Evolutionary conservation across 2,888 invertebrate genomes (phyloP), one percentile per base, ranked within the genome.

Genomic region (Agrilus cyanescens): DNA sequence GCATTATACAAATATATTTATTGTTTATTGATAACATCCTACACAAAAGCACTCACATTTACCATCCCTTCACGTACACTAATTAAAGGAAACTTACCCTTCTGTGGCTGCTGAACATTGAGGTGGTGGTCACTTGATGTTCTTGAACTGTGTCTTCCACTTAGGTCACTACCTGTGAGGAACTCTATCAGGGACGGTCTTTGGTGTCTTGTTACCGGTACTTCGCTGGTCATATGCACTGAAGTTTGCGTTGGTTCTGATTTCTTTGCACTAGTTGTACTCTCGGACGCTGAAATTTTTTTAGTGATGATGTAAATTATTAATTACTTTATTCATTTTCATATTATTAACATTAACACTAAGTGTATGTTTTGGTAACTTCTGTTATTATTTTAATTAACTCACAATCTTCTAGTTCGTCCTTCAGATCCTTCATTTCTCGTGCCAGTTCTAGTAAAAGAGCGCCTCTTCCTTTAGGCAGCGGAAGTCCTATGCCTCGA

Each of bases 391-490:
- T 4, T 10, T 10, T 25, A 25, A 25, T 33, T 20, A 42, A 58
- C 59, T 56, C 71, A 66, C 80, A 70, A 61, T 81, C 75, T 67
- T 88, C 87, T 40, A 93, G 74, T 57, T 93, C 87, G 46, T 94
- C 93, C 52, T 91, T 80, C 53, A 95, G 71, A 46, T 82, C 80
- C 42, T 86, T 80, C 59, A 96, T 75, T 57, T 95, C 93, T 37
- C 85, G 75, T 1, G 90, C 85, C 32, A 96, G 70, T 55, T 94
- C 91, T 14, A 88, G 78, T 1, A 95, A 71, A 12, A 94, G 67
- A 0, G 86, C 82, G 5, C 90, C 91, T 44, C 88, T 80, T 31
- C 91, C 90, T 59, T 84, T 84, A 1, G 88, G 88, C 1, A 85
- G 80, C 0, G 86, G 84, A 42, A 86, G 73, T 49, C 82, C 83